Conservation (phyloP, 2,113 vertebrate species). For the Procavia capensis region DNA sequence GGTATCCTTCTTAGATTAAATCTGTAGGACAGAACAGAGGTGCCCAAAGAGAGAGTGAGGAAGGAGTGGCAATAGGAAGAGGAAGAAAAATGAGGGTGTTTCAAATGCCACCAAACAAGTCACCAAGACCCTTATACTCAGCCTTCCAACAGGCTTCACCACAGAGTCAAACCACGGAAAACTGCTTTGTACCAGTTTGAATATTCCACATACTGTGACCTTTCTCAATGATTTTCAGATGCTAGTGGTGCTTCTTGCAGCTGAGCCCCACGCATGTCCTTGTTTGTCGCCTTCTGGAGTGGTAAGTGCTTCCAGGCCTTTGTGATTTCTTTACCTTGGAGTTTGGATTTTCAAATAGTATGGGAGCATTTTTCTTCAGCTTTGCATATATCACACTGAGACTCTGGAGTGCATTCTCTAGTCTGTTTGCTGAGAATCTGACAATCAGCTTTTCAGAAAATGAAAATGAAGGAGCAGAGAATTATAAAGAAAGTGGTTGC, state of each 20-base stretch:
- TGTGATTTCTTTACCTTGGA: background rate
- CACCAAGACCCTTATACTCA: background rate
- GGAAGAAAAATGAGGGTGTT: background rate
- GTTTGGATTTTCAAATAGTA: background rate
- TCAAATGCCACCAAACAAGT: background rate
- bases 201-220: background rate
- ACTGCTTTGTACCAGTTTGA: fast-evolving
- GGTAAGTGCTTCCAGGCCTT: background rate
- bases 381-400: background rate
- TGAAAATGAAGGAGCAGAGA: background rate
- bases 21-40: background rate
- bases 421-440: background rate
- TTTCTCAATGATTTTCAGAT: background rate
- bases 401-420: background rate
- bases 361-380: background rate
- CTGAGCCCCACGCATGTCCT: background rate
- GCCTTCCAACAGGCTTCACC: background rate
- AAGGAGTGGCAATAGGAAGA: background rate
- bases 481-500: background rate
- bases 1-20: background rate
- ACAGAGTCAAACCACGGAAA: background rate
- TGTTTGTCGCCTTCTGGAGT: background rate
- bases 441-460: slow-evolving; percentile 26
- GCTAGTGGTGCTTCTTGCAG: background rate
- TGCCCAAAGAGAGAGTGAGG: fast-evolving